Evolutionary conservation across 2,113 vertebrate species (phyloP).

Genomic region (Triplophysa dalaica): DNA sequence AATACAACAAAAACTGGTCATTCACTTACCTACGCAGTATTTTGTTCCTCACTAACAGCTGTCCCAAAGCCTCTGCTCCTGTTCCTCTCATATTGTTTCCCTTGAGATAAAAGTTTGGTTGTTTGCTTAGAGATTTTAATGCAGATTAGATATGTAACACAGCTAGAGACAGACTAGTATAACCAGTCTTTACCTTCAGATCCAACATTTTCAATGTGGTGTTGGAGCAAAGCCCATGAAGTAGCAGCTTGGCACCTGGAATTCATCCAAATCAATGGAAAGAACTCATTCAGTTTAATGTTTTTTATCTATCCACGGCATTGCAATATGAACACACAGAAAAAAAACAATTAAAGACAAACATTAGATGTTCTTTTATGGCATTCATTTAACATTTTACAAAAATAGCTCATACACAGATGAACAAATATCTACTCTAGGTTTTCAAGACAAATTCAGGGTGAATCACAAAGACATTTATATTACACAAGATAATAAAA

Average conservation of each 20-base stretch:
- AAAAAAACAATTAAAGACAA: background rate
- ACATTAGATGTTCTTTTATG: background rate
- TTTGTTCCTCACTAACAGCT: slow-evolving; percentile 83
- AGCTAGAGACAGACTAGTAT: background rate
- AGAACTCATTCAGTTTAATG: too few species aligned
- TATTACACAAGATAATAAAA: too few species aligned
- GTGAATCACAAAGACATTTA: too few species aligned
- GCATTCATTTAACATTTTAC: background rate
- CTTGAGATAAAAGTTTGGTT: slow-evolving; percentile 64
- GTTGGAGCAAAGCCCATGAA: slow-evolving; percentile 84
- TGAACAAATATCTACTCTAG: too few species aligned
- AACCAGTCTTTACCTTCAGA: slow-evolving; percentile 81
- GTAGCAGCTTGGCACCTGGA: slow-evolving; percentile 79
- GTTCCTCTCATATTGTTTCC: slow-evolving; percentile 87
- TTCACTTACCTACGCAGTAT: slow-evolving; percentile 80
- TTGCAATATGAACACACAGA: background rate
- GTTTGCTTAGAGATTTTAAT: background rate
- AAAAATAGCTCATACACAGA: too few species aligned
- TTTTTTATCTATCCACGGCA: background rate
- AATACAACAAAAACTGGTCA: background rate
- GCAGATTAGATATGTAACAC: background rate
- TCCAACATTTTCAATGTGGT: slow-evolving; percentile 80
- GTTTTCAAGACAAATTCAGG: too few species aligned
- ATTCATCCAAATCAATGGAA: background rate
- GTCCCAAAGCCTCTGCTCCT: slow-evolving; percentile 85